A percentile compares a stretch with the other conserved stretches of the same genome.
Conservation (phyloP, 2,888 invertebrate genomes). For the Acleris laterana region DNA sequence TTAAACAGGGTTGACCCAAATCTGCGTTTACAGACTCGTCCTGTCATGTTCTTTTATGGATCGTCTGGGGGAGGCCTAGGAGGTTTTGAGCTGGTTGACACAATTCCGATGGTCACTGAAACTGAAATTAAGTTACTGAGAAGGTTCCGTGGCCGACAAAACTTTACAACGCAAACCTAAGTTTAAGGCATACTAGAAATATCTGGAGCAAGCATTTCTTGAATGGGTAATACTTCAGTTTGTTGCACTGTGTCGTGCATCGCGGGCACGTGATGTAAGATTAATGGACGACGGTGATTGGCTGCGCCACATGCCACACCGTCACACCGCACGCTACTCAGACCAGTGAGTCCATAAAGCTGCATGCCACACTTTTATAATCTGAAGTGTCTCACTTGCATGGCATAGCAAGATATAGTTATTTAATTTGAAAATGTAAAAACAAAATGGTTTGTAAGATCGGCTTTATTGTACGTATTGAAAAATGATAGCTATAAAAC, state of each 20-base stretch:
- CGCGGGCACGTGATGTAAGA: slow-evolving; percentile 26
- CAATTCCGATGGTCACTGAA: no score
- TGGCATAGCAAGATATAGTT: no score
- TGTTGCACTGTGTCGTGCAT: slow-evolving; percentile 18
- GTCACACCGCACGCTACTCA: slow-evolving; percentile 9
- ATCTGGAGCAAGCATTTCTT: slow-evolving; percentile 18
- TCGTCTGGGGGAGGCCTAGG: background rate
- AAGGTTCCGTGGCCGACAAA: no score
- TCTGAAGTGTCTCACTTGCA: no score
- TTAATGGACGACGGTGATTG: slow-evolving; percentile 28
- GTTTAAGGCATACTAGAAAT: slow-evolving; percentile 2
- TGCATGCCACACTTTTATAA: background rate
- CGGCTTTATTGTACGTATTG: no score
- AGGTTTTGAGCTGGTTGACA: no score
- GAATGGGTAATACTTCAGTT: slow-evolving; percentile 18
- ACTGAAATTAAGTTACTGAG: no score
- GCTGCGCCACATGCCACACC: slow-evolving; percentile 7
- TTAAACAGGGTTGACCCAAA: slow-evolving; percentile 1
- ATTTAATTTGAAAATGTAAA: no score
- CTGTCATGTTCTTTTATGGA: background rate
- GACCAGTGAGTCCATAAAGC: background rate
- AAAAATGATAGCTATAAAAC: no score
- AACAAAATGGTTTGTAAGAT: no score
- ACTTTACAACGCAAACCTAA: no score
- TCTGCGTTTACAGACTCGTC: slow-evolving; percentile 12